Base-by-base conservation (phyloP, 2,113 vertebrate genomes). In the Tinamus guttatus region DNA sequence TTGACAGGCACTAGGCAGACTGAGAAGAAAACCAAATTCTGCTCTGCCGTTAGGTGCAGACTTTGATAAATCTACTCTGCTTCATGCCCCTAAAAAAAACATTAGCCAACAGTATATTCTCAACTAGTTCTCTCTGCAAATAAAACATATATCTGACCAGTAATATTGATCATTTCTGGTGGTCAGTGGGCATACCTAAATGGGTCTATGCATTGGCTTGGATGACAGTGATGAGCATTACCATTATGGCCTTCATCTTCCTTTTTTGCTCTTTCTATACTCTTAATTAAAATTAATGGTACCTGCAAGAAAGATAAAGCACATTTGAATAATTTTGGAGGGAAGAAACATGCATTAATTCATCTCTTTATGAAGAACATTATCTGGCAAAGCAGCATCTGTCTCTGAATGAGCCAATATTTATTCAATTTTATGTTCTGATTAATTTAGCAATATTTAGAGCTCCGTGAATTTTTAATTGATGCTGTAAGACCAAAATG, bases 241-340 rank as follows among this genome's bases (percentile, higher is more conserved):
- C 13, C 32, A 69, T 47, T 87, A 52, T 59, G 36, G 45, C 49
- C 62, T 85, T 92, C 56, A 47, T 82, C 45, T 67, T 81, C n/a
- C 2, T 76, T 94, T 95, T 94, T 88, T 87, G 16, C 25, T 38
- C 40, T 90, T 59, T 79, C 16, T 89, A 74, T 85, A 88, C 56
- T 56, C 36, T 82, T 94, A 94, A 71, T 96, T 92, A 93, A 71
- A 90, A 97, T 69, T 64, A 97, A 95, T 87, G 43, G 15, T 60
- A 93, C 82, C 87, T 95, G 65, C 11, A 68, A 82, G 70, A 91
- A 93, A 77, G 78, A 89, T 73, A 81, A 76, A 87, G 59, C 64
- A 14, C 20, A 60, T 34, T 60, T 64, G 8, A 75, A 87, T 65
- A 87, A 90, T 54, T 71, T 32, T 56, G 36, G 41, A 58, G 82